Evolutionary conservation across 2,113 vertebrate species (phyloP), one percentile per base, ranked within the genome.

Genomic region (Xiphophorus hellerii): DNA sequence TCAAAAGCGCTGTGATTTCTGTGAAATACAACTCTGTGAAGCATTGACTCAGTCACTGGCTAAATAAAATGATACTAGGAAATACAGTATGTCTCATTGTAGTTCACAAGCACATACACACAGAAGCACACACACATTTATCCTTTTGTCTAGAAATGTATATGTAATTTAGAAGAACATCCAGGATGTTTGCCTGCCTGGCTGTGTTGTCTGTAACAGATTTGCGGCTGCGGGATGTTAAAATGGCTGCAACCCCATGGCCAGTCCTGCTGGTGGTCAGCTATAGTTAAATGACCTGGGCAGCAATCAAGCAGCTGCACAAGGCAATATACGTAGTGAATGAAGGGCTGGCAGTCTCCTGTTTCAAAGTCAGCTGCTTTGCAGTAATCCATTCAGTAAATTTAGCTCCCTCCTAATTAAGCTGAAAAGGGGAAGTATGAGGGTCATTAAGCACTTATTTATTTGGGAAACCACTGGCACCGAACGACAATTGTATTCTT

Each of bases 361-460:
- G 86, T 74, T 84, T 81, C 84, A 85, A 87, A 86, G 83, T 85
- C 83, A 69, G 81, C 65, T 90, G 76, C 85, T 78, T 61, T 82
- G 68, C 76, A 87, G 71, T 86, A 84, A 91, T 92, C 90, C 89
- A 88, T 90, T 85, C 88, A 78, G 80, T 77, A 86, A 90, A 90
- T 87, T 81, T 88, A 3, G 88, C 66, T 66, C 80, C 70, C 73
- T 35, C 69, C 87, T 89, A 90, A 92, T 91, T 87, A 92, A 91
- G 90, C 84, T 77, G 83, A 87, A 89, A 90, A 88, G 83, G 77
- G 80, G 80, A 76, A 80, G 73, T 82, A 84, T 83, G 85, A 83
- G 79, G 90, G 81, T 90, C 93, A 91, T 91, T 88, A 92, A 87
- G 76, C 88, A 87, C 72, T 88, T 92, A 87, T 92, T 92, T 92